These are phyloP conservation scores for Speoplatyrhinus poulsoni DNA, from an alignment of 2,113 vertebrate species.

Conservation along the genomic window DNA sequence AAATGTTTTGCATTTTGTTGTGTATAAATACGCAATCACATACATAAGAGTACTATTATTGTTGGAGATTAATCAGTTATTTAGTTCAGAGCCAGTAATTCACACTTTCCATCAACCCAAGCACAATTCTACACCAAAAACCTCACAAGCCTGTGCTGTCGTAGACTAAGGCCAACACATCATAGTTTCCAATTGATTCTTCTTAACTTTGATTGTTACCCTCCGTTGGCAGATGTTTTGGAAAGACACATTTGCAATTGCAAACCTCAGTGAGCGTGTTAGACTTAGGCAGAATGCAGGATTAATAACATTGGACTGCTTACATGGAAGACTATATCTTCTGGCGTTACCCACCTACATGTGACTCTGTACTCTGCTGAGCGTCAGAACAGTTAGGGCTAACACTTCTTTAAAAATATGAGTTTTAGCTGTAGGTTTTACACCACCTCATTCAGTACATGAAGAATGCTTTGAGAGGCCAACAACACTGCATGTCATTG, in stretches of 20 bases:
- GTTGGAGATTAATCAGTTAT: neutral
- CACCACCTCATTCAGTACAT: conserved; percentile 55
- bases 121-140: conserved; percentile 23
- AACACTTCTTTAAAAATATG: conserved; percentile 46
- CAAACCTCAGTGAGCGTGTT: conserved; percentile 5
- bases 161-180: conserved; percentile 25
- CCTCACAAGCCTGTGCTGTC: conserved; percentile 26
- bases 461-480: conserved; percentile 63
- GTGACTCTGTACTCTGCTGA: conserved; percentile 47
- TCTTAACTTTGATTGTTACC: conserved; percentile 37
- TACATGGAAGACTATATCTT: conserved; percentile 30
- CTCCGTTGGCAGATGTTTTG: conserved; percentile 53
- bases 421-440: conserved; percentile 61
- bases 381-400: conserved; percentile 34
- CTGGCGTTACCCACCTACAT: conserved; percentile 44
- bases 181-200: conserved; percentile 62
- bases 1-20: neutral
- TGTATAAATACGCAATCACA: neutral
- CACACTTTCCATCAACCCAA: conserved; percentile 35
- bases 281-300: conserved; percentile 7
- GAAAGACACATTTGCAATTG: conserved; percentile 51
- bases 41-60: neutral
- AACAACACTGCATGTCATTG: conserved; percentile 70
- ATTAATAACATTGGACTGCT: conserved; percentile 22
- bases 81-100: neutral